A percentile compares a stretch with the other conserved stretches of the same genome.
phyloP scores from a whole-genome alignment of 2,888 invertebrate genomes.

The Meteorus cinctellus region DNA sequence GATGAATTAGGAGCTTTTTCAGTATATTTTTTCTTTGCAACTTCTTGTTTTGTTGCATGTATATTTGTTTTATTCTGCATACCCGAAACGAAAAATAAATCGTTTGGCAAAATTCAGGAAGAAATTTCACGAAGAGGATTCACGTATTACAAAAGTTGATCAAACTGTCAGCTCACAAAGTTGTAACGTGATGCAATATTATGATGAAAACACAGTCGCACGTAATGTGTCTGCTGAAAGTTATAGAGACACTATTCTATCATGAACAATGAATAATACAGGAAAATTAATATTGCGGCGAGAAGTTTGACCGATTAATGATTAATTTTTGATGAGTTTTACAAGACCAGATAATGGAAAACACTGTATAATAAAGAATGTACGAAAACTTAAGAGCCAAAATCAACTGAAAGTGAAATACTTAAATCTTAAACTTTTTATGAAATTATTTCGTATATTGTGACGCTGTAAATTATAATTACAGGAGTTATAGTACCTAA shows the following conservation, averaged over 20 bases:
- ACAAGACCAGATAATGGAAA: no score
- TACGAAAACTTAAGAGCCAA: no score
- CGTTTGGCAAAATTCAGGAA: slow-evolving; percentile 66
- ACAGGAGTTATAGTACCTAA: no score
- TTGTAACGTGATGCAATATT: slow-evolving; percentile 13
- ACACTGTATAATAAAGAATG: not conserved
- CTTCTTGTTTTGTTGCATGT: slow-evolving; percentile 63
- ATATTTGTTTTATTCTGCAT: slow-evolving; percentile 62
- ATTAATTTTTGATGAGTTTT: not conserved
- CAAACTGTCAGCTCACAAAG: not conserved
- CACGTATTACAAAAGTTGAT: slow-evolving; percentile 34
- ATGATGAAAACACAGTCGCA: not conserved
- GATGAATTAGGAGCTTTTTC: slow-evolving; percentile 57
- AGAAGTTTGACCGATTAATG: not conserved
- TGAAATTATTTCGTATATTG: no score
- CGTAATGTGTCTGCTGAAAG: not conserved
- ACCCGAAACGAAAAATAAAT: slow-evolving; percentile 69
- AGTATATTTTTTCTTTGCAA: slow-evolving; percentile 65
- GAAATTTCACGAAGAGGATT: slow-evolving; percentile 53
- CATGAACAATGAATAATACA: not conserved
- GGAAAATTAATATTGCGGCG: no score
- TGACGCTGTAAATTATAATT: no score
- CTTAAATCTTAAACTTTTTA: no score
- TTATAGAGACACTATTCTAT: not conserved
- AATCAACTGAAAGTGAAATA: no score